Percentiles rank a stretch among this genome's conserved stretches.
phyloP scores from a whole-genome alignment of 1,140 invertebrate genomes.

The Homalodisca vitripennis region DNA sequence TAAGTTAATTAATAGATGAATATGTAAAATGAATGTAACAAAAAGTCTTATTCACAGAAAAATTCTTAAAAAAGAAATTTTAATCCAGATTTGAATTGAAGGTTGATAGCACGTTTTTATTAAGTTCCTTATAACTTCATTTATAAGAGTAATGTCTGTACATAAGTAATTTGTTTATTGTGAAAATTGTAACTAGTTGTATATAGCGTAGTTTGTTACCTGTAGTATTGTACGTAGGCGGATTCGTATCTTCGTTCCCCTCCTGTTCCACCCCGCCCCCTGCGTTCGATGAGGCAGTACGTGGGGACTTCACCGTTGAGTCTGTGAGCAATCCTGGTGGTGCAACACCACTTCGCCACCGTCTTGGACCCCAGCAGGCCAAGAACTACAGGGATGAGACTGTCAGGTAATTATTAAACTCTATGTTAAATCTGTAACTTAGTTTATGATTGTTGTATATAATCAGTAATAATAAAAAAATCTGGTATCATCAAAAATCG shows the following conservation, averaged over 20 bases:
- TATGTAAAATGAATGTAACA: no score
- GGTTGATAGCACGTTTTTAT: no score
- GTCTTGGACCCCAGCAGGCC: constrained; percentile 44
- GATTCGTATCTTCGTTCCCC: constrained; percentile 49
- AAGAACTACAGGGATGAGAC: constrained; percentile 43
- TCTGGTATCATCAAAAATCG: no score
- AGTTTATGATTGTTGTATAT: no score
- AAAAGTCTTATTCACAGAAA: no score
- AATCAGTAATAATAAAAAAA: no score
- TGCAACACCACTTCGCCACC: constrained; percentile 46
- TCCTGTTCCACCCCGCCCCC: constrained; percentile 87
- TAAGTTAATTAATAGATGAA: no score
- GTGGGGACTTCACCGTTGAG: constrained; percentile 52
- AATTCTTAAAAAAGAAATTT: no score
- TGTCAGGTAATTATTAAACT: constrained; percentile 52
- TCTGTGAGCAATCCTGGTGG: constrained; percentile 47
- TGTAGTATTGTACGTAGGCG: constrained; percentile 24
- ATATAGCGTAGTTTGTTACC: constrained; percentile 17
- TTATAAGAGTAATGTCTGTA: not conserved
- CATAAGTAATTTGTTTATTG: not conserved
- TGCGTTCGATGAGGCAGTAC: constrained; percentile 74
- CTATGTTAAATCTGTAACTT: no score
- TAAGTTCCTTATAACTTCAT: not conserved
- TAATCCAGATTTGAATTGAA: no score
- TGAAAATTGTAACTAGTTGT: constrained; percentile 7